Evolutionary conservation across 2,888 invertebrate species (phyloP).

Genomic region (Celastrina argiolus): DNA sequence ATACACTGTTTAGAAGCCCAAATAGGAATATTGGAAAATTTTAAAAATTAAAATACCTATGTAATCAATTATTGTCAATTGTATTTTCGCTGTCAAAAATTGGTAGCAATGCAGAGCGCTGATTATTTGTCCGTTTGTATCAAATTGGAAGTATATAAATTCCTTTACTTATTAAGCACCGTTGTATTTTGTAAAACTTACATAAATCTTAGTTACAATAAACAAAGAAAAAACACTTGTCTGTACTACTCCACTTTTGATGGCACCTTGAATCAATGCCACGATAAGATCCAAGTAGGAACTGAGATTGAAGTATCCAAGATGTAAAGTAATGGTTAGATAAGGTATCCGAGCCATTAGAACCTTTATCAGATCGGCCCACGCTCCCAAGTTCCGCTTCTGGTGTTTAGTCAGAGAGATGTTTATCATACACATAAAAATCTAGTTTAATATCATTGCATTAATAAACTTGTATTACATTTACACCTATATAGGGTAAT

Average conservation of each 20-base stretch:
- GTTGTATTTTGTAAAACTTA: no score
- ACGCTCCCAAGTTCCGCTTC: slow-evolving; percentile 7
- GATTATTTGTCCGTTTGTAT: no score
- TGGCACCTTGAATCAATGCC: slow-evolving; percentile 1
- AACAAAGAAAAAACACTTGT: not conserved
- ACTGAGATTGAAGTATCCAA: not conserved
- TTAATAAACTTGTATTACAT: no score
- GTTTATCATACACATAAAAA: not conserved
- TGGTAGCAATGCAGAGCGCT: no score
- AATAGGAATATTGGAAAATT: no score
- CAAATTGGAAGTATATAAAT: no score
- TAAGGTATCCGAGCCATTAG: slow-evolving; percentile 20
- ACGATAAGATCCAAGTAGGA: not conserved
- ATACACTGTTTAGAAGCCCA: no score
- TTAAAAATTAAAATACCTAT: no score
- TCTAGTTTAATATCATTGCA: not conserved
- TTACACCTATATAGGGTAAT: no score
- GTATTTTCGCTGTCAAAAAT: no score
- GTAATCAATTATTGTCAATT: no score
- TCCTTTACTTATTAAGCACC: no score
- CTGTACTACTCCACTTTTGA: not conserved
- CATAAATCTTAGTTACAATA: not conserved
- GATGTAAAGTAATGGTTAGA: slow-evolving; percentile 6
- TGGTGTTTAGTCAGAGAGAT: slow-evolving; percentile 6
- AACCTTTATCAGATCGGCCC: slow-evolving; percentile 3